Percentiles rank a stretch among this genome's conserved stretches.
Evolutionary conservation across 2,888 invertebrate species (phyloP).

Genomic region (Patella pellucida): DNA sequence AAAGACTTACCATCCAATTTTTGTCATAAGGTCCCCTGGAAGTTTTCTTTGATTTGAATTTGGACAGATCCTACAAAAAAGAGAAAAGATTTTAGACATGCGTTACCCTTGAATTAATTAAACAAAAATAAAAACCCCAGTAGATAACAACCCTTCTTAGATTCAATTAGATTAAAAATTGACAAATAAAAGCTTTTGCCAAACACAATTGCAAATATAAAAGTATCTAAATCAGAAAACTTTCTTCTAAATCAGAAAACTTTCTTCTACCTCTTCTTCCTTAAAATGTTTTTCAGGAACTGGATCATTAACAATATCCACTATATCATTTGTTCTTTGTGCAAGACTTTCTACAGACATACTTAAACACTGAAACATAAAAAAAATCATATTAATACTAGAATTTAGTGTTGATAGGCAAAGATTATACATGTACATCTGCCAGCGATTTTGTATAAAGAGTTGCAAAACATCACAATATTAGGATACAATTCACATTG

Average conservation of each 20-base stretch:
- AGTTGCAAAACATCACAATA: too few species aligned
- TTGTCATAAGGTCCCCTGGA: slow-evolving; percentile 86
- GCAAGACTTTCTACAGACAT: slow-evolving; percentile 80
- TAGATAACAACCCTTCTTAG: not conserved
- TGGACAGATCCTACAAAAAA: slow-evolving; percentile 79
- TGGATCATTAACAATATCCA: slow-evolving; percentile 92
- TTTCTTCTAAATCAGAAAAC: too few species aligned
- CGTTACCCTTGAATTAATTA: not conserved
- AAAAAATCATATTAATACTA: not conserved
- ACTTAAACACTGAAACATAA: slow-evolving; percentile 42
- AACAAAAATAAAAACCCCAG: not conserved
- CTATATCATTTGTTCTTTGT: slow-evolving; percentile 81
- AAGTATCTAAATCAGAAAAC: too few species aligned
- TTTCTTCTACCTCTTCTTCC: slow-evolving; percentile 78
- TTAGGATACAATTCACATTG: too few species aligned
- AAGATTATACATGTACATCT: too few species aligned
- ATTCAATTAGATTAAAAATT: not conserved
- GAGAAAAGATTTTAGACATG: not conserved
- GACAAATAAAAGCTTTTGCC: slow-evolving; percentile 2
- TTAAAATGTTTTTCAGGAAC: slow-evolving; percentile 89
- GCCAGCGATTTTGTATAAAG: too few species aligned
- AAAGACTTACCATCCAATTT: slow-evolving; percentile 79
- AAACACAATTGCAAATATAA: not conserved
- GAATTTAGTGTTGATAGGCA: not conserved
- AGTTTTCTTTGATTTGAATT: slow-evolving; percentile 86